Evolutionary conservation across 1,140 invertebrate species (phyloP).

Genomic region (Drosophila jambulina): DNA sequence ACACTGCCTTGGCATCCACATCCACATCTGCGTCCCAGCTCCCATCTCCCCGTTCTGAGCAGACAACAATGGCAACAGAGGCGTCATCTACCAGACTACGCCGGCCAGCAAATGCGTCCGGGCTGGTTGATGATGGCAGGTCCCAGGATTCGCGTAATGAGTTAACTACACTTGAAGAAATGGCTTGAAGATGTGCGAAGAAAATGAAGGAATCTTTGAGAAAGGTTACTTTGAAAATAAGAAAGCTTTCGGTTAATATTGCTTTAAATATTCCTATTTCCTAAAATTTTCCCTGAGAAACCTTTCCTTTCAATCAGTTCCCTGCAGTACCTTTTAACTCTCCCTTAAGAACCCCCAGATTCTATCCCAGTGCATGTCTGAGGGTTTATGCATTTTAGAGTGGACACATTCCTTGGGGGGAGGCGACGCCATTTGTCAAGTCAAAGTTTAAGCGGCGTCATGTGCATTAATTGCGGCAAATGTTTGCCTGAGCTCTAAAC

Average conservation of each 20-base stretch:
- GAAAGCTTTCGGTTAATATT: too few relatives aligned
- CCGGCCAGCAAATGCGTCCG: constrained; percentile 50
- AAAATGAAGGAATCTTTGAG: too few relatives aligned
- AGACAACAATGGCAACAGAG: constrained; percentile 61
- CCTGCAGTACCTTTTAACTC: neutral
- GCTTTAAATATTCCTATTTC: too few relatives aligned
- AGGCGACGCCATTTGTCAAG: constrained; percentile 50
- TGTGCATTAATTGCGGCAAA: constrained; percentile 63
- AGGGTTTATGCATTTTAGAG: constrained; percentile 19
- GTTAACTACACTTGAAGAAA: constrained; percentile 15
- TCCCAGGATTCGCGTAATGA: constrained; percentile 44
- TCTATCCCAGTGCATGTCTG: constrained; percentile 15
- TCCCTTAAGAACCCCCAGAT: neutral
- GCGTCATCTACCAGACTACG: constrained; percentile 58
- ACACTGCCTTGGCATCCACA: constrained; percentile 10
- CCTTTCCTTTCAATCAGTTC: too few relatives aligned
- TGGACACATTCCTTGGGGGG: constrained; percentile 26
- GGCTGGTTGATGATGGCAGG: constrained; percentile 44
- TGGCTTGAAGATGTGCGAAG: neutral
- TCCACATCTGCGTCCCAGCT: neutral
- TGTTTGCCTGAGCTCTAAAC: constrained; percentile 64
- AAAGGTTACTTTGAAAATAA: too few relatives aligned
- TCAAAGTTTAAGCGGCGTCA: constrained; percentile 52
- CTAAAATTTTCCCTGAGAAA: neutral
- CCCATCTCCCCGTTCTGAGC: neutral